Conservation (phyloP, 2,888 invertebrate genomes). For the Autographa pulchrina region DNA sequence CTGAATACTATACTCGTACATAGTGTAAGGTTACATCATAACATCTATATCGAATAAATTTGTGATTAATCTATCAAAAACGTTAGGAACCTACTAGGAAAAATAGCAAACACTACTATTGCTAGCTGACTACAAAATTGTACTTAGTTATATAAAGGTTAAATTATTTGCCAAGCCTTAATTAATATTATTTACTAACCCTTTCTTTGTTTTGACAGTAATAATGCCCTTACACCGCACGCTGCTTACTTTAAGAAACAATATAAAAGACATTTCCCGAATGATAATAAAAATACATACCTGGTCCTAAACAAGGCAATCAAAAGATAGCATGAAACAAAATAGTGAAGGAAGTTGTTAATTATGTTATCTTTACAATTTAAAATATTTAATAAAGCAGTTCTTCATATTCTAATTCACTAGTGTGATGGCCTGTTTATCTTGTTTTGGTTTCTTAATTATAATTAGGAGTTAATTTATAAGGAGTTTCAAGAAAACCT, state of each 20-base stretch:
- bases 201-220: slow-evolving; percentile 49
- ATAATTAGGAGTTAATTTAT: no score
- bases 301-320: slow-evolving; percentile 77
- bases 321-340: slow-evolving; percentile 79
- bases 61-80: slow-evolving; percentile 36
- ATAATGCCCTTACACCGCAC: slow-evolving; percentile 39
- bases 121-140: slow-evolving; percentile 68
- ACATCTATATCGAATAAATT: slow-evolving; percentile 52
- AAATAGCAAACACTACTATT: slow-evolving; percentile 64
- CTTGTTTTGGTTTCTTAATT: no score
- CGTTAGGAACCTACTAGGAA: slow-evolving; percentile 46
- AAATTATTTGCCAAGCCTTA: slow-evolving; percentile 63
- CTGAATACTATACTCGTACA: slow-evolving; percentile 54
- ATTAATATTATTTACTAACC: slow-evolving; percentile 65
- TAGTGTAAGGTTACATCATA: slow-evolving; percentile 50
- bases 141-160: slow-evolving; percentile 54
- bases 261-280: slow-evolving; percentile 31
- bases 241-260: slow-evolving; percentile 28
- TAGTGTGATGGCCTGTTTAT: no score
- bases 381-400: background rate
- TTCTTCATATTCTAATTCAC: background rate
- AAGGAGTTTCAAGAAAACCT: no score
- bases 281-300: slow-evolving; percentile 72
- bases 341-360: slow-evolving; percentile 50
- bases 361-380: background rate